Conservation (phyloP, 2,797 vertebrate species). For the Enteromius thamalakanensis region DNA sequence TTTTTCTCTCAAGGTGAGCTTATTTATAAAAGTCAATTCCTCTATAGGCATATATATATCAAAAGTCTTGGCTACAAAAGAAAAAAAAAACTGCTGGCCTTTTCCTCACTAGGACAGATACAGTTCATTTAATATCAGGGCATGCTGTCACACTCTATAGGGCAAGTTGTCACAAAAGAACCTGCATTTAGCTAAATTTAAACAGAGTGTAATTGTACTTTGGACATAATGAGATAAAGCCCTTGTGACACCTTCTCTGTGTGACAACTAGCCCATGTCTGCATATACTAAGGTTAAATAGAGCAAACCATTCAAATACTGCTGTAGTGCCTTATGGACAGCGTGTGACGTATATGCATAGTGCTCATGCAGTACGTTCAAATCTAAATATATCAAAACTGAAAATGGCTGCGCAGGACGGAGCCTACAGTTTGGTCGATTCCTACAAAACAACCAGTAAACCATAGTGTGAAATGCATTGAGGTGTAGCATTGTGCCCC, state of each 20-base stretch:
- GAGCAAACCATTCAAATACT: background rate
- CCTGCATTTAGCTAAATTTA: background rate
- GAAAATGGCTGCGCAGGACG: background rate
- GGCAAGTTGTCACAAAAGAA: background rate
- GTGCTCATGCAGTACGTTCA: background rate
- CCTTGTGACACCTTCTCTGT: background rate
- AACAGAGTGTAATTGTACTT: background rate
- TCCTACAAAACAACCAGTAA: slow-evolving; percentile 7
- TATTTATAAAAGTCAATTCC: background rate
- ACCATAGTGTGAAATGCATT: background rate
- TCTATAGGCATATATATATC: background rate
- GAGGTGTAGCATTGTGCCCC: slow-evolving; percentile 1
- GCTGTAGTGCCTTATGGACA: background rate
- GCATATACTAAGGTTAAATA: background rate
- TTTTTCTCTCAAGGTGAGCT: background rate
- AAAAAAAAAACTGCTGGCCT: background rate
- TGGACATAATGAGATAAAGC: background rate
- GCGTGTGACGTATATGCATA: too few species aligned
- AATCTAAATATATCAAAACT: background rate
- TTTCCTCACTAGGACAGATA: background rate
- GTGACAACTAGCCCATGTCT: background rate
- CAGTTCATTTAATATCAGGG: background rate
- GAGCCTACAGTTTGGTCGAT: background rate
- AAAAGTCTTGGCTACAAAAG: background rate
- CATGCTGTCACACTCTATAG: background rate